Evolutionary conservation across 2,888 invertebrate genomes (phyloP).

Genomic region (Fragum fragum): DNA sequence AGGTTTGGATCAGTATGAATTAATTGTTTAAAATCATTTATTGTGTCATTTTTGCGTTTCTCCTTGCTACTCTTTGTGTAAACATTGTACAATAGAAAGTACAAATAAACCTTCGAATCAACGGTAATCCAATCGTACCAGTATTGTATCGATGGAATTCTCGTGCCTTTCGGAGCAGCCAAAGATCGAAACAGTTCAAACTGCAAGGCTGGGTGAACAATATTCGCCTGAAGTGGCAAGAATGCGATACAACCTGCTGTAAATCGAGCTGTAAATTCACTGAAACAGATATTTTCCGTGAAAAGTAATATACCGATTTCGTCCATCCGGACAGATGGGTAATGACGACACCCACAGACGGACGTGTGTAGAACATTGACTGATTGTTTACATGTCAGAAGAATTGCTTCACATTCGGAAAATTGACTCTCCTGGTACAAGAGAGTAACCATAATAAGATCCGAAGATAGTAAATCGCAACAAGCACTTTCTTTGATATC

Average conservation of each 20-base stretch:
- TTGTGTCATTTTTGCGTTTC: neutral
- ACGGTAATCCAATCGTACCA: neutral
- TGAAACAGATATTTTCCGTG: neutral
- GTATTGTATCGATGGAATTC: neutral
- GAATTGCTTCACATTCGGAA: neutral
- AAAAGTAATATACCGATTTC: neutral
- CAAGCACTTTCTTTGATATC: neutral
- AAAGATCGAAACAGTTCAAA: conserved; percentile 18
- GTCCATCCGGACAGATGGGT: neutral
- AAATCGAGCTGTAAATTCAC: neutral
- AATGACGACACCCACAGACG: neutral
- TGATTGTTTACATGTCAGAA: neutral
- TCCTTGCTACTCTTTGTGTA: neutral
- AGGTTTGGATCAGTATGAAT: neutral
- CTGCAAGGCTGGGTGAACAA: neutral
- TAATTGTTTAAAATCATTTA: neutral
- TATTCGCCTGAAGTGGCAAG: neutral
- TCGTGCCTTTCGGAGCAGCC: neutral
- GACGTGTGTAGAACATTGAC: neutral
- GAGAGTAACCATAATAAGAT: neutral
- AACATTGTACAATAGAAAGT: conserved; percentile 4
- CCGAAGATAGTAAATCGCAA: neutral
- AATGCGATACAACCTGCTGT: conserved; percentile 5
- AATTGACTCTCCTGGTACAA: neutral
- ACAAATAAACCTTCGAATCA: neutral